A percentile compares a stretch with the other conserved stretches of the same genome.
These are phyloP conservation scores for Cuniculus paca DNA, from an alignment of 2,797 vertebrate species.

Conservation along the genomic window DNA sequence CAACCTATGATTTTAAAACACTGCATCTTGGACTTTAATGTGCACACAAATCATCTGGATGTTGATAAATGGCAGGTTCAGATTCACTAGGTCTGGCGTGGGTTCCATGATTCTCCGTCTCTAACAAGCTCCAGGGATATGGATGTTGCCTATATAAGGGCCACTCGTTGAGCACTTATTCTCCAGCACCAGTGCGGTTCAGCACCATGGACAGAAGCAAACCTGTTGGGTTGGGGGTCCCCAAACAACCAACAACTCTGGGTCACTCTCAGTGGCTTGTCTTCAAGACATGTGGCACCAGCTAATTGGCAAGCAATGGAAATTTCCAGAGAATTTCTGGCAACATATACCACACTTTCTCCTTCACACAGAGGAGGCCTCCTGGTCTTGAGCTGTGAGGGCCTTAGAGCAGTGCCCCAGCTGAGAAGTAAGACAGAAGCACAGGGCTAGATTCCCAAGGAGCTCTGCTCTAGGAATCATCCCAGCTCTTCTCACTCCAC, in stretches of 20 bases:
- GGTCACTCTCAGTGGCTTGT: background rate
- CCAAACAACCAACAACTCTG: background rate
- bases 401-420: background rate
- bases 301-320: background rate
- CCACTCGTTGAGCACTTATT: background rate
- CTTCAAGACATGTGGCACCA: background rate
- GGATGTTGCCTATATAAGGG: background rate
- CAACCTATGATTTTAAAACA: background rate
- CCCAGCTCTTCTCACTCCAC: background rate
- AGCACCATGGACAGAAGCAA: conserved; percentile 78
- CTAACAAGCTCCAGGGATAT: background rate
- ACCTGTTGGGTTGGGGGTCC: background rate
- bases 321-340: background rate
- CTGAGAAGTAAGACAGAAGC: background rate
- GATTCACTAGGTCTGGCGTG: background rate
- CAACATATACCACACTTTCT: background rate
- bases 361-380: background rate
- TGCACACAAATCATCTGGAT: background rate
- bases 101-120: background rate
- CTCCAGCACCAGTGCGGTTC: background rate
- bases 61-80: conserved; percentile 3
- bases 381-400: background rate
- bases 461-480: background rate
- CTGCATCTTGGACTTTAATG: background rate
- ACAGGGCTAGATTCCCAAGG: background rate